Base-by-base conservation (phyloP, 2,888 invertebrate species). In the Willowsia nigromaculata region DNA sequence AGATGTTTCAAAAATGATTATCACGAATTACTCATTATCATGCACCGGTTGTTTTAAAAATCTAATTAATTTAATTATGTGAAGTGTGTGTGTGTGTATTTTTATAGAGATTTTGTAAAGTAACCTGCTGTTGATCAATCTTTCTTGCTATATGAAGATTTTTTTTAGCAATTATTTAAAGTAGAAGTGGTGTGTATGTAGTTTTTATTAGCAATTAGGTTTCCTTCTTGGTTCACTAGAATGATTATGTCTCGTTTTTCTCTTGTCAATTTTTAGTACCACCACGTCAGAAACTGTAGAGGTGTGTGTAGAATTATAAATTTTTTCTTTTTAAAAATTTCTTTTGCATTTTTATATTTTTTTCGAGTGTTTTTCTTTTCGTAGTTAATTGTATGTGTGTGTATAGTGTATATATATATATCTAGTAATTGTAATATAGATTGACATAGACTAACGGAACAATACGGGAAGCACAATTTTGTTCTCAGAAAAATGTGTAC, bases 201-300 rank as follows among this genome's bases (percentile, higher is more conserved):
- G n/a, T n/a, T 56, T 18, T 56, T 56, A 56, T 56, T n/a, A 59
- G 6, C 30, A 11, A n/a, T 37, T 43, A 74, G 74, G 27, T 74
- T 50, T 22, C 59, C 25, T 27, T 74, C 18, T 74, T 74, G 74
- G 74, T 74, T 74, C 74, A 47, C 74, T 74, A 74, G 47, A 50
- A 74, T 74, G 74, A 74, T 74, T 74, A 74, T 74, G 74, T 74
- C 74, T 74, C 74, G 74, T 74, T 74, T 74, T 71, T 71, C 18
- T 68, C 74, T 74, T 74, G 47, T 47, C 47, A 27, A 74, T 11
- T n/a, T n/a, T n/a, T 68, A 68, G 40, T 40, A 68, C 37, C 40
- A 11, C 68, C 40, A 40, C 18, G 18, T 33, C 43, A 13, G 56
- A n/a, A n/a, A n/a, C n/a, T 62, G 27, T 43, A 9, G 25, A 50